These are phyloP conservation scores for Chelidonichthys spinosus DNA, from an alignment of 2,797 vertebrate species.

Conservation along the genomic window DNA sequence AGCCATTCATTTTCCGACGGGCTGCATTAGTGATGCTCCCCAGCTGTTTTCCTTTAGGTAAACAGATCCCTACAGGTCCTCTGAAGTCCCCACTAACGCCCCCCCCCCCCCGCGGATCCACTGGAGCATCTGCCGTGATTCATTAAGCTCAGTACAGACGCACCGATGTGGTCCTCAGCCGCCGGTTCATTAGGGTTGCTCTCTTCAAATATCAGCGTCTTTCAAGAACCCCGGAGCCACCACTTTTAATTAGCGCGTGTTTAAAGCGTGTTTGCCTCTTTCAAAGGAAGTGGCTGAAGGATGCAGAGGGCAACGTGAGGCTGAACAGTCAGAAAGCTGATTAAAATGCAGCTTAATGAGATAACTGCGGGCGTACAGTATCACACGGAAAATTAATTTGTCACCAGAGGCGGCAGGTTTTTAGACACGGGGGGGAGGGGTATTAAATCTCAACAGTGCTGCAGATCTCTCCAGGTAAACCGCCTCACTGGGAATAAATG, in stretches of 20 bases:
- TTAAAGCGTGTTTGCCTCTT: slow-evolving; percentile 58
- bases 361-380: slow-evolving; percentile 34
- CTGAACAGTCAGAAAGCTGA: slow-evolving; percentile 56
- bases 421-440: slow-evolving; percentile 10
- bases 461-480: slow-evolving; percentile 26
- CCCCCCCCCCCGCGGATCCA: slow-evolving; percentile 6
- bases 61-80: slow-evolving; percentile 39
- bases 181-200: slow-evolving; percentile 49
- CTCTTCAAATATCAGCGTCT: slow-evolving; percentile 59
- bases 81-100: slow-evolving; percentile 17
- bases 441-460: slow-evolving; percentile 24
- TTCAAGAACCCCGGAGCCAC: slow-evolving; percentile 62
- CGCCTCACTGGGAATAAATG: slow-evolving; percentile 38
- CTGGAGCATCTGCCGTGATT: slow-evolving; percentile 35
- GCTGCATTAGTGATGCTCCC: slow-evolving; percentile 19
- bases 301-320: slow-evolving; percentile 45
- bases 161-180: slow-evolving; percentile 26
- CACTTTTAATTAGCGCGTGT: slow-evolving; percentile 62
- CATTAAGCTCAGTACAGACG: slow-evolving; percentile 40
- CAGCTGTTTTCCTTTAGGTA: slow-evolving; percentile 44
- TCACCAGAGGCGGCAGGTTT: slow-evolving; percentile 27
- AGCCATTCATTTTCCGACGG: slow-evolving; percentile 8
- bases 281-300: slow-evolving; percentile 61
- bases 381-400: slow-evolving; percentile 36
- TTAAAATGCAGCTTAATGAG: slow-evolving; percentile 75